These are phyloP conservation scores for Menidia beryllina DNA, from an alignment of 2,113 vertebrate genomes.

Conservation along the genomic window DNA sequence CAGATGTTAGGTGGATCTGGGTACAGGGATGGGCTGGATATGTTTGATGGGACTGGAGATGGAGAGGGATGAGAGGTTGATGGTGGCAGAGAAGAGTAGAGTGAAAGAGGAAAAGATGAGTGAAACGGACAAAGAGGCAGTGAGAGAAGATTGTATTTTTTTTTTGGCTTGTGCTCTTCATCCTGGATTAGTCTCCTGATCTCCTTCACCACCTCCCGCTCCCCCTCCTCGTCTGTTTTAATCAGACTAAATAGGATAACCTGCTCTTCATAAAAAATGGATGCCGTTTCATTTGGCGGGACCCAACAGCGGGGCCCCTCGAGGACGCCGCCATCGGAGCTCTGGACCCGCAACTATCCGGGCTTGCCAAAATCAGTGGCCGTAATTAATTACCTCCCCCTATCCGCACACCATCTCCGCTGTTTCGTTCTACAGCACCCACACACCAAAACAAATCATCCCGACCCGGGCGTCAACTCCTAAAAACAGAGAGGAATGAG, in stretches of 20 bases:
- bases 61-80: conserved; percentile 10
- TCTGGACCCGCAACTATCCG: conserved; percentile 16
- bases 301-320: conserved; percentile 63
- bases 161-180: conserved; percentile 68
- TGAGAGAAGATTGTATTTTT: conserved; percentile 52
- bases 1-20: conserved; percentile 3
- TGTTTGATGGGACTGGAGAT: conserved; percentile 31
- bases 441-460: conserved; percentile 7
- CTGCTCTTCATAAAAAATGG: conserved; percentile 88
- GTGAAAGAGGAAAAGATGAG: conserved; percentile 20
- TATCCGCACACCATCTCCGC: conserved; percentile 1
- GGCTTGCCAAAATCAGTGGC: conserved; percentile 73
- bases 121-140: conserved; percentile 33
- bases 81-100: conserved; percentile 47
- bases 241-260: conserved; percentile 88
- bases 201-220: conserved; percentile 5
- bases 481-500: conserved; percentile 56
- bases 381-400: conserved; percentile 81
- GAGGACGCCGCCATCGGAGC: conserved; percentile 53
- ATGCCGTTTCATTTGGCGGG: conserved; percentile 84
- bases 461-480: conserved; percentile 68
- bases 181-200: conserved; percentile 41
- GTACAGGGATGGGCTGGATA: background rate
- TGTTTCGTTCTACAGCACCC: conserved; percentile 21
- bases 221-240: conserved; percentile 76